phyloP scores from a whole-genome alignment of 2,888 invertebrate genomes.

The Plusia festucae region DNA sequence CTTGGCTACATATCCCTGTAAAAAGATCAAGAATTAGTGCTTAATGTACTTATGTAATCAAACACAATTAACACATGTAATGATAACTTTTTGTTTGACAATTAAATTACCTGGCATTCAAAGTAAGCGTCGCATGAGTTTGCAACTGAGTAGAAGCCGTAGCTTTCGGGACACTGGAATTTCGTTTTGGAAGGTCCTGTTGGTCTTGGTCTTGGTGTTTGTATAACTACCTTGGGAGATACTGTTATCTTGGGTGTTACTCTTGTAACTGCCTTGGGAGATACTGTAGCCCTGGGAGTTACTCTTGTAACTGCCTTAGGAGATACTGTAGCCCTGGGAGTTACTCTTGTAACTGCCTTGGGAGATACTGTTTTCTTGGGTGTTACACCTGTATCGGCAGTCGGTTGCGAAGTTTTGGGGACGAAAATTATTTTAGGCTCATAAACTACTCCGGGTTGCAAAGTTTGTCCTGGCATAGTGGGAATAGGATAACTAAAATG shows the following conservation, averaged over 20 bases:
- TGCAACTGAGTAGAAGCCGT: conserved; percentile 79
- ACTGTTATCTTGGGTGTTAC: neutral
- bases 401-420: neutral
- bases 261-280: too few species aligned
- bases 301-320: too few species aligned
- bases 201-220: conserved; percentile 17
- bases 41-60: too few species aligned
- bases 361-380: too few species aligned
- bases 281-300: too few species aligned
- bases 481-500: neutral
- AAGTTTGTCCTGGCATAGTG: too few species aligned
- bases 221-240: neutral
- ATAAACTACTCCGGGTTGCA: too few species aligned
- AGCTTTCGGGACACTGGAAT: conserved; percentile 51
- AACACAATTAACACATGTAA: neutral
- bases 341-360: too few species aligned
- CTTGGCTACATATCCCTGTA: conserved; percentile 88
- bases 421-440: too few species aligned
- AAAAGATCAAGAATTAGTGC: too few species aligned
- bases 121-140: conserved; percentile 92
- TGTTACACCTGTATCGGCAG: too few species aligned
- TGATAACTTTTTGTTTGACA: neutral
- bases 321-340: too few species aligned
- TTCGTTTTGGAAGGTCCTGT: conserved; percentile 20
- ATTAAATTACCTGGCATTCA: conserved; percentile 88